Base-by-base conservation (phyloP, 2,888 invertebrate species). In the Synergus japonicus region DNA sequence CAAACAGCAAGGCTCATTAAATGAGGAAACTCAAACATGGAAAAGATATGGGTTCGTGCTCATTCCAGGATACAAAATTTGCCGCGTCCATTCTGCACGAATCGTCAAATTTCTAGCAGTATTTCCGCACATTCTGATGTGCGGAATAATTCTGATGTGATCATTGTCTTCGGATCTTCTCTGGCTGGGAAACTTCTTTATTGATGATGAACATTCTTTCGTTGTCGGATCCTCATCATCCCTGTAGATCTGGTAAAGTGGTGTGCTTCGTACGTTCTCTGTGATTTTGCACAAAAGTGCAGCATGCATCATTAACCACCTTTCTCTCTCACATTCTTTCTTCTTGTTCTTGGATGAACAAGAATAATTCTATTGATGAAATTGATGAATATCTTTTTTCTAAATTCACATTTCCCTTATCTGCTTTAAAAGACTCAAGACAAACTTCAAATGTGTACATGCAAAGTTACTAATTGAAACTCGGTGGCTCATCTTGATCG, bases 1-100 rank as follows among this genome's bases (percentile, higher is more conserved):
- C 76, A 54, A 63, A 64, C 49, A 73, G 73, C 79, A 80, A 79
- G 77, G n/a, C 65, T 64, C 54, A 73, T 73, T 49, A 37, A n/a
- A 46, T 22, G 69, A 69, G 46, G 37, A 69, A 46, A 49, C 15
- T 69, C 29, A 69, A 69, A 69, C 69, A 69, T 46, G 46, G n/a
- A 12, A 37, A 73, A 54, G 5, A 63, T 58, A 58, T 63, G 63
- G 63, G 29, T 29, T 73, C 41, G 73, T 73, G 73, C 73, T 73
- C 73, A 73, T 73, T 73, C 54, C 73, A 41, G n/a, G 41, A 73
- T 49, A 54, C n/a, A 58, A 73, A 54, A 54, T 37, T 73, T n/a
- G 18, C 9, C 54, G 49, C 18, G 37, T n/a, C 37, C 49, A 9
- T 54, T 41, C 10, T n/a, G 54, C 22, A 37, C 29, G 49, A 41